Conservation (phyloP, 53 echinoderm and acorn worm genomes). For the Pentamera pediparva region DNA sequence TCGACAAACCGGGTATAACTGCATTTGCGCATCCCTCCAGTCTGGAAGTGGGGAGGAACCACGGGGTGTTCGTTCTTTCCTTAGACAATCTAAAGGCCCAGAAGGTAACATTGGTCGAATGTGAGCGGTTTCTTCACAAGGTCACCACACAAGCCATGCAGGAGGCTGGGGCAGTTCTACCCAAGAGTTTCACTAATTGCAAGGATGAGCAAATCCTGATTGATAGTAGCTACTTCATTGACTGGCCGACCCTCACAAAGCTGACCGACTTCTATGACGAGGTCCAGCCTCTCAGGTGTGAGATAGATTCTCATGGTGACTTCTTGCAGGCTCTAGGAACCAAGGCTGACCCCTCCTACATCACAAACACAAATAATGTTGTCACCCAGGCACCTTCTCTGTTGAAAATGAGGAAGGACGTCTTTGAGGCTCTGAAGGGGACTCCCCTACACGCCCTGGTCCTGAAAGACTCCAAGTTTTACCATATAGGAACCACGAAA, state of each 20-base stretch:
- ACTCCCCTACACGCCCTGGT: slow-evolving; percentile 68
- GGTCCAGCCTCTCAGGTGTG: slow-evolving; percentile 63
- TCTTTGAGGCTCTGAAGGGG: slow-evolving; percentile 60
- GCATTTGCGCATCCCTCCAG: slow-evolving; percentile 84
- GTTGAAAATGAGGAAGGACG: slow-evolving; percentile 48
- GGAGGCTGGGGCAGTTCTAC: slow-evolving; percentile 53
- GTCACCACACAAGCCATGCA: slow-evolving; percentile 48
- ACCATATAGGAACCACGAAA: slow-evolving; percentile 76
- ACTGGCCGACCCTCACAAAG: slow-evolving; percentile 57
- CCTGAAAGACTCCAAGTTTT: slow-evolving; percentile 67
- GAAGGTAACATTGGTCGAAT: slow-evolving; percentile 52
- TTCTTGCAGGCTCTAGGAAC: slow-evolving; percentile 82
- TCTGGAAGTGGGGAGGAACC: slow-evolving; percentile 58
- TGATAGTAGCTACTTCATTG: slow-evolving; percentile 83
- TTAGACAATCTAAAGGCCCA: background rate
- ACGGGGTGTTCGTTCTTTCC: slow-evolving; percentile 70
- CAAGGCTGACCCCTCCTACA: slow-evolving; percentile 55
- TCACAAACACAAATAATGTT: slow-evolving; percentile 57
- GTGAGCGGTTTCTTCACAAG: slow-evolving; percentile 77
- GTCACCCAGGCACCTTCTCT: slow-evolving; percentile 44
- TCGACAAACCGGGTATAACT: slow-evolving; percentile 64
- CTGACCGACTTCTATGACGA: slow-evolving; percentile 56
- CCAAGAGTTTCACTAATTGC: slow-evolving; percentile 21
- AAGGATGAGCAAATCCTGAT: slow-evolving; percentile 62
- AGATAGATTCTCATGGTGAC: slow-evolving; percentile 85